phyloP scores from a whole-genome alignment of 2,797 vertebrate genomes.

The Sebastes oblongus region DNA sequence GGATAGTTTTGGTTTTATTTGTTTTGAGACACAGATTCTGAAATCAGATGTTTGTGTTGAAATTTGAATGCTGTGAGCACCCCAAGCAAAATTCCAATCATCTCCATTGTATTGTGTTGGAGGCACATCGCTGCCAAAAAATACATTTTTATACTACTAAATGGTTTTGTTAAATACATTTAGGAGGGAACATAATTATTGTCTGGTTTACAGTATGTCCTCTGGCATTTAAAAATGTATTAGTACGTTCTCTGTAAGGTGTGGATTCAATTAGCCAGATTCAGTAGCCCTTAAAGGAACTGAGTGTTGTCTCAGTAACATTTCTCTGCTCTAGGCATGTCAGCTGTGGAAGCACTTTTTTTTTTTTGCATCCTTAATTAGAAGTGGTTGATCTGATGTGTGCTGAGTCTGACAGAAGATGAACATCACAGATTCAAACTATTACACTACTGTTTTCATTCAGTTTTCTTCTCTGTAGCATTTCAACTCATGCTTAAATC shows the following conservation, averaged over 20 bases:
- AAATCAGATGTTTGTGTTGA: neutral
- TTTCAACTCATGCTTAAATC: neutral
- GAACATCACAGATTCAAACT: neutral
- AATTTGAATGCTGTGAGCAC: neutral
- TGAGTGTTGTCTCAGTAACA: slow-evolving; percentile 24
- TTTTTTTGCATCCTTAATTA: neutral
- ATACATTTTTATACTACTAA: neutral
- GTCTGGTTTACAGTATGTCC: neutral
- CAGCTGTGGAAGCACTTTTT: neutral
- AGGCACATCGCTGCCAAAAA: neutral
- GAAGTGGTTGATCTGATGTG: neutral
- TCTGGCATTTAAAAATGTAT: neutral
- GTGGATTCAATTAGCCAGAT: slow-evolving; percentile 12
- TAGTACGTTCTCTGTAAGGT: neutral
- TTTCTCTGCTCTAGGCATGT: slow-evolving; percentile 22
- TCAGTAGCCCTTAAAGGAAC: neutral
- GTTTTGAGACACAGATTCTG: neutral
- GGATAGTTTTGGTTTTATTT: neutral
- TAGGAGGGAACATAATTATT: neutral
- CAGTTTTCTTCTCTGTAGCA: neutral
- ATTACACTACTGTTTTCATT: neutral
- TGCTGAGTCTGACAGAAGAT: neutral
- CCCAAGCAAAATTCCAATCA: neutral
- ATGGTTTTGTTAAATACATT: neutral
- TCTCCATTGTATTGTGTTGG: neutral